phyloP scores from a whole-genome alignment of 2,113 vertebrate genomes.

The Phalacrocorax carbo region DNA sequence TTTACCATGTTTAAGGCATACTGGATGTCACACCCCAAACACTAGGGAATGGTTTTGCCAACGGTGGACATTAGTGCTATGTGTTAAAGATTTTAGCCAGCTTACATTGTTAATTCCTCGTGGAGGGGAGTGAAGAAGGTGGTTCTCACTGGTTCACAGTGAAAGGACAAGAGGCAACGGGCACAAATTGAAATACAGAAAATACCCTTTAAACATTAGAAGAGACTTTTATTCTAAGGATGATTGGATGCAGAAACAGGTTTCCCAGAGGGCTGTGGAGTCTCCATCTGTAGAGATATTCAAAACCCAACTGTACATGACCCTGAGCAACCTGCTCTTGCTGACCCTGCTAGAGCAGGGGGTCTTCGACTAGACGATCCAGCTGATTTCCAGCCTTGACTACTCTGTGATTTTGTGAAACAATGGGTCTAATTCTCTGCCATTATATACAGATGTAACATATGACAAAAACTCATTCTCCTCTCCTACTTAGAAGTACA shows the following conservation, averaged over 20 bases:
- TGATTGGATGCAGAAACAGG: neutral
- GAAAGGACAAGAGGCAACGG: neutral
- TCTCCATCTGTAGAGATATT: neutral
- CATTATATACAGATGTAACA: neutral
- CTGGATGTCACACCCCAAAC: neutral
- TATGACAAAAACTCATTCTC: neutral
- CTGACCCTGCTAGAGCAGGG: neutral
- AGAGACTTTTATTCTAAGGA: neutral
- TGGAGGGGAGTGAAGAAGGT: neutral
- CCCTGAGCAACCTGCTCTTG: neutral
- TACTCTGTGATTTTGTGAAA: neutral
- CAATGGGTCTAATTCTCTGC: neutral
- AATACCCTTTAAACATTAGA: neutral
- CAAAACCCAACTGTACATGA: neutral
- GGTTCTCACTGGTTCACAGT: neutral
- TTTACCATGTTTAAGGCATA: neutral
- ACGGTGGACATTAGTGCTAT: neutral
- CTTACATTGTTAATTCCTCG: neutral
- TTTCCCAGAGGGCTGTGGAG: neutral
- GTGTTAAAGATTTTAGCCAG: neutral
- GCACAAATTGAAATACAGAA: neutral
- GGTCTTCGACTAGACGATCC: neutral
- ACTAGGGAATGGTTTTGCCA: neutral
- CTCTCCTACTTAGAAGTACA: neutral
- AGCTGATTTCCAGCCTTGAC: neutral